Conservation (phyloP, 2,797 vertebrate species). For the Rhabdophis nuchalis region DNA sequence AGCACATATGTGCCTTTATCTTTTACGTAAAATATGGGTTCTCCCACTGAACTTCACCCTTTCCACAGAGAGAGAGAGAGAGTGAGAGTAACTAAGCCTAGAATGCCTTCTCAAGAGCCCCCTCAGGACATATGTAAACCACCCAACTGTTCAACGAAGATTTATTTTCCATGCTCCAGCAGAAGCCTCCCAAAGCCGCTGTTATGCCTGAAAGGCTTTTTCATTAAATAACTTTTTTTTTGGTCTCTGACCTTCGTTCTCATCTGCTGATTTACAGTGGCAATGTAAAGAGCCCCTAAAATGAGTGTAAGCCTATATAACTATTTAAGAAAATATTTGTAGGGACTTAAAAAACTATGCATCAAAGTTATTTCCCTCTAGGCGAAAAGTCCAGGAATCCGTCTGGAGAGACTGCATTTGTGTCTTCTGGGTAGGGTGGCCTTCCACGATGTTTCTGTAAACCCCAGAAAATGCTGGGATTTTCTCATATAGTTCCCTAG, state of each 20-base stretch:
- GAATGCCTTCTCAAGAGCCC: slow-evolving; percentile 28
- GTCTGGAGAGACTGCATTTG: neutral
- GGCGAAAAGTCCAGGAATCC: slow-evolving; percentile 2
- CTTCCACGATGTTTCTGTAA: no score
- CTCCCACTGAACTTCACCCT: no score
- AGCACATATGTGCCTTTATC: no score
- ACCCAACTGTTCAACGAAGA: slow-evolving; percentile 12
- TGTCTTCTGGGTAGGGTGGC: neutral
- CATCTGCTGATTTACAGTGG: slow-evolving; percentile 27
- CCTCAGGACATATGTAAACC: slow-evolving; percentile 6
- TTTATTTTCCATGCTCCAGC: slow-evolving; percentile 23
- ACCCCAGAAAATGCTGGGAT: neutral
- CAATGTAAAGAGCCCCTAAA: slow-evolving; percentile 24
- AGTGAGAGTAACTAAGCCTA: slow-evolving; percentile 13
- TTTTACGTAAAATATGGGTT: no score
- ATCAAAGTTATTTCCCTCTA: slow-evolving; percentile 4
- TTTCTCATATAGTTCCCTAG: neutral
- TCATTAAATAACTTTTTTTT: slow-evolving; percentile 8
- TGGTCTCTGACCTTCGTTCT: slow-evolving; percentile 26
- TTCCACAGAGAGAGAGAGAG: no score
- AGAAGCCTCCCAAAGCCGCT: neutral
- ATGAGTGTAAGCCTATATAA: slow-evolving; percentile 15
- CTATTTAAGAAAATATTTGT: slow-evolving; percentile 34
- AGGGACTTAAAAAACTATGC: slow-evolving; percentile 6
- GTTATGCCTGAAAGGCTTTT: slow-evolving; percentile 19